These are phyloP conservation scores for Cotesia vestalis DNA, from an alignment of 1,140 invertebrate genomes.

Conservation along the genomic window DNA sequence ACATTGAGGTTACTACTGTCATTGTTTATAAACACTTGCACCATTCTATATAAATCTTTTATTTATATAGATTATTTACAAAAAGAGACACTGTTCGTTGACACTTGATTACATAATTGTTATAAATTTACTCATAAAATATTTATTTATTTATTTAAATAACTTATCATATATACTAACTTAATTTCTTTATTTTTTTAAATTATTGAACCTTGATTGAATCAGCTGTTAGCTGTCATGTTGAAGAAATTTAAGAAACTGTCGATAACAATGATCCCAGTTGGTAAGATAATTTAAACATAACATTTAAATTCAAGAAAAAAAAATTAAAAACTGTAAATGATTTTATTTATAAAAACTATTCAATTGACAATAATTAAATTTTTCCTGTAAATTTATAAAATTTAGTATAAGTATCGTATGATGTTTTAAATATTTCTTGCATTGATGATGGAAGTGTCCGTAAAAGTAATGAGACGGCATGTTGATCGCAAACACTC, in stretches of 20 bases:
- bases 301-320: too few relatives aligned
- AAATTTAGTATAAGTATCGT: slow-evolving; percentile 61
- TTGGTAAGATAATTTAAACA: too few relatives aligned
- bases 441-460: slow-evolving; percentile 55
- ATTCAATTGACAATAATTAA: slow-evolving; percentile 38
- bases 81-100: too few relatives aligned
- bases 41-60: too few relatives aligned
- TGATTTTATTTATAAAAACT: slow-evolving; percentile 1
- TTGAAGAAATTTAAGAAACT: background rate
- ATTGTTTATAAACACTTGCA: too few relatives aligned
- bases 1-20: too few relatives aligned
- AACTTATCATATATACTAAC: background rate
- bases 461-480: slow-evolving; percentile 57
- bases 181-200: background rate
- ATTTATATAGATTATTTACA: too few relatives aligned
- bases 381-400: slow-evolving; percentile 64
- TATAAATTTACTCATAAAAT: too few relatives aligned
- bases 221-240: slow-evolving; percentile 3
- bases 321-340: background rate
- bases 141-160: background rate
- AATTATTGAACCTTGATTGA: background rate
- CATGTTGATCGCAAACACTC: slow-evolving; percentile 61
- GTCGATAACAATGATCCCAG: too few relatives aligned
- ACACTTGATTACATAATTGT: too few relatives aligned
- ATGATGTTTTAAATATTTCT: slow-evolving; percentile 60